Conservation (phyloP, 2,797 vertebrate species). For the Thamnophis elegans region DNA sequence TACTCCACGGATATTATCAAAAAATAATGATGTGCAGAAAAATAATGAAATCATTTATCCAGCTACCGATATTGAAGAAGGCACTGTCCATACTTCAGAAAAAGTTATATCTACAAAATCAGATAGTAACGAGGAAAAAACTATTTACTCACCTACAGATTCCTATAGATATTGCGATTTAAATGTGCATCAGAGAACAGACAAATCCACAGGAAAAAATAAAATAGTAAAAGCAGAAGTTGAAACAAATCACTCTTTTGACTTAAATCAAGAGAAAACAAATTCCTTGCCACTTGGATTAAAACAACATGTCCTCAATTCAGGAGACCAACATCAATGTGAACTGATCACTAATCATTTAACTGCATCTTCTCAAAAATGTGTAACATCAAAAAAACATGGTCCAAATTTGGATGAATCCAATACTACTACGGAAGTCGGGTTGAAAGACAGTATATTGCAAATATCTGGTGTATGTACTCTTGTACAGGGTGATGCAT, state of each 20-base stretch:
- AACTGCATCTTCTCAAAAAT: conserved; percentile 26
- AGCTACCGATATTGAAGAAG: conserved; percentile 33
- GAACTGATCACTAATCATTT: background rate
- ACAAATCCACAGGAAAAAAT: conserved; percentile 30
- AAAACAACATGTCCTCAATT: background rate
- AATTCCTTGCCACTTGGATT: background rate
- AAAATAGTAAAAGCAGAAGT: background rate
- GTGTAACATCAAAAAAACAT: background rate
- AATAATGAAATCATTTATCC: conserved; percentile 34
- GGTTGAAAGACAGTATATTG: conserved; percentile 46
- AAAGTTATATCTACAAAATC: conserved; percentile 34
- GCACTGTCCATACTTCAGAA: conserved; percentile 46
- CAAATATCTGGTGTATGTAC: conserved; percentile 75
- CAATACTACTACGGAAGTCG: background rate
- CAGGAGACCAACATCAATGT: conserved; percentile 29
- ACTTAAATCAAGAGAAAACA: conserved; percentile 6
- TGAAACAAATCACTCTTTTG: background rate
- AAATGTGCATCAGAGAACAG: background rate
- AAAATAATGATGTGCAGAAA: conserved; percentile 50
- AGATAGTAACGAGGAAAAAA: background rate
- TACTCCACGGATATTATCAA: conserved; percentile 72
- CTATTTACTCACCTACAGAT: background rate
- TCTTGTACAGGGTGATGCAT: conserved; percentile 73
- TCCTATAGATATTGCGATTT: conserved; percentile 21
- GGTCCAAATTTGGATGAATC: conserved; percentile 19